Conservation (phyloP, 2,113 vertebrate species). For the Deroptyus accipitrinus region DNA sequence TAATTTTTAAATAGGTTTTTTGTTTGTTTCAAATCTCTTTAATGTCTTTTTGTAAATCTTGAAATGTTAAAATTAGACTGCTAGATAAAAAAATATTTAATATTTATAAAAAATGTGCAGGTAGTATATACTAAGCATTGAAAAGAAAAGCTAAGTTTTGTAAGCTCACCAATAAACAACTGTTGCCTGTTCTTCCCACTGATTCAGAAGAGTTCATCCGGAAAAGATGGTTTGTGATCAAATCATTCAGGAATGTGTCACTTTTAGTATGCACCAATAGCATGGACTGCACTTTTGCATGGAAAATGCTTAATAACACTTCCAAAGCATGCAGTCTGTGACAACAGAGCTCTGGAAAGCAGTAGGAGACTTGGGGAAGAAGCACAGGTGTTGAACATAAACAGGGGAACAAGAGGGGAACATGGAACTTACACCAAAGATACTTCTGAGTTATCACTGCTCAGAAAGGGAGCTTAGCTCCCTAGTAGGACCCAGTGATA, state of each 20-base stretch:
- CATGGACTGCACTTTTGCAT: neutral
- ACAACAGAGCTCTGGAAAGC: neutral
- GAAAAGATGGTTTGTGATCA: neutral
- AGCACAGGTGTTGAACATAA: neutral
- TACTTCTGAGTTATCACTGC: neutral
- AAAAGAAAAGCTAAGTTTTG: neutral
- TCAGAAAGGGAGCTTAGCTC: neutral
- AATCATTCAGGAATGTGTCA: neutral
- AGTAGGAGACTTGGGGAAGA: neutral
- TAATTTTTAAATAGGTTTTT: neutral
- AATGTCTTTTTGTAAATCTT: neutral
- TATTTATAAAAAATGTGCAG: neutral
- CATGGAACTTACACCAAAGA: neutral
- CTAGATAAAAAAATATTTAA: neutral
- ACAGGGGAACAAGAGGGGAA: neutral
- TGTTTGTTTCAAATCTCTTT: neutral
- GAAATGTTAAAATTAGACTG: neutral
- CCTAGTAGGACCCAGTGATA: neutral
- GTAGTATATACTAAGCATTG: neutral
- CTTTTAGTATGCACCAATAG: neutral
- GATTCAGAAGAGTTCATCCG: neutral
- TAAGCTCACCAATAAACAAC: neutral
- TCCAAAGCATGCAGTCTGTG: neutral
- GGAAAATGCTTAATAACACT: neutral
- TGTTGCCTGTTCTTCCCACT: neutral